Conservation (phyloP, 2,113 vertebrate species). For the Corvus moneduloides region DNA sequence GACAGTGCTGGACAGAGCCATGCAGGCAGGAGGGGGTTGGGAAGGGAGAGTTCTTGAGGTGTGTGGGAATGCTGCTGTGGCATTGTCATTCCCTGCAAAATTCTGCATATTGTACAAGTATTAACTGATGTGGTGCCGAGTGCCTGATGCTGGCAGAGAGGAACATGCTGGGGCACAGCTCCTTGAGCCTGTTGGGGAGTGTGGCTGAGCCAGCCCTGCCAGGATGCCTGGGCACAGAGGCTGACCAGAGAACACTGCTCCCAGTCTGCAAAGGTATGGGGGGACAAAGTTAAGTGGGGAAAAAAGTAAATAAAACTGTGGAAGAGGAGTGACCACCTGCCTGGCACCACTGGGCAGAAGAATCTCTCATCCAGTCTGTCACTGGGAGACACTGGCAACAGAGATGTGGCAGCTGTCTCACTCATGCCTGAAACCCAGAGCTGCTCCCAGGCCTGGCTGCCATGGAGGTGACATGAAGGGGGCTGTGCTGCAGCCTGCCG, state of each 20-base stretch:
- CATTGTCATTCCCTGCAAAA: neutral
- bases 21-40: fast-evolving
- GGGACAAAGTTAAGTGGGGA: neutral
- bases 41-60: neutral
- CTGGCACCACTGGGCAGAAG: neutral
- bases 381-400: neutral
- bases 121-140: fast-evolving
- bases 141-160: fast-evolving
- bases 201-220: neutral
- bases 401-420: neutral
- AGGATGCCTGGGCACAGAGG: neutral
- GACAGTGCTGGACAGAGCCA: neutral
- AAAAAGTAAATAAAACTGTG: too few species aligned
- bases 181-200: fast-evolving
- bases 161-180: fast-evolving
- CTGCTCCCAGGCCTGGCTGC: neutral
- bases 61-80: neutral
- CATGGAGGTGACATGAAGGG: fast-evolving
- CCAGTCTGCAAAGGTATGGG: neutral
- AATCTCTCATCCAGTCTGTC: neutral
- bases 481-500: fast-evolving
- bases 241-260: neutral
- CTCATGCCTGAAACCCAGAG: neutral
- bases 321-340: neutral
- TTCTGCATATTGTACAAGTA: fast-evolving